Conservation (phyloP, 2,797 vertebrate species). For the Diceros bicornis region DNA sequence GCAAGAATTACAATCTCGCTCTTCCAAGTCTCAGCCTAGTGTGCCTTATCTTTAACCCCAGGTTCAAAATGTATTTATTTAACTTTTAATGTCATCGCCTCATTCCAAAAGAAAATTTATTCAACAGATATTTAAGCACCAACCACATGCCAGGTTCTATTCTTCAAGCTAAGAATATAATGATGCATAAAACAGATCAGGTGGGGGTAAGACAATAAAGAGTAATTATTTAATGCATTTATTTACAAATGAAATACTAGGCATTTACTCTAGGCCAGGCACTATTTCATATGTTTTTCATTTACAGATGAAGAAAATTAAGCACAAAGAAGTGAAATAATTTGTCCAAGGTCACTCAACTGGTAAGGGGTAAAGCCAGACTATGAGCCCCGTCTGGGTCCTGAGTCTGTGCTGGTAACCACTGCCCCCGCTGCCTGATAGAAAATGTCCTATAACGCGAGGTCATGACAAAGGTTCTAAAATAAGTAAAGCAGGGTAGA, state of each 20-base stretch:
- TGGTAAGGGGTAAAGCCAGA: neutral
- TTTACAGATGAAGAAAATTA: neutral
- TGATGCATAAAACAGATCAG: neutral
- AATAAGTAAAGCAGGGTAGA: neutral
- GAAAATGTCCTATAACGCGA: neutral
- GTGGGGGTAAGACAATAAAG: neutral
- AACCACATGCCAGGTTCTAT: neutral
- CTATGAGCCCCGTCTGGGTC: neutral
- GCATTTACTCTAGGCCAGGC: neutral
- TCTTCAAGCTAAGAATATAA: slow-evolving; percentile 3
- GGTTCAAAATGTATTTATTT: neutral
- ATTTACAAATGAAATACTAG: neutral
- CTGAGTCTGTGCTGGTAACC: neutral
- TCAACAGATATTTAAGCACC: neutral
- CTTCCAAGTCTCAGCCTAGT: neutral
- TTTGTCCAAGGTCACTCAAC: neutral
- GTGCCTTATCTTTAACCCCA: neutral
- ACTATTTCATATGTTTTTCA: neutral
- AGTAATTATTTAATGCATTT: neutral
- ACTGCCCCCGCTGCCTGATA: too few species aligned
- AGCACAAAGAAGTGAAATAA: neutral
- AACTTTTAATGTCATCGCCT: neutral
- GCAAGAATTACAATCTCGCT: neutral
- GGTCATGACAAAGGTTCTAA: neutral
- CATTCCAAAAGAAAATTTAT: neutral